Evolutionary conservation across 2,888 invertebrate species (phyloP).

Genomic region (Tuberolachnus salignus): DNA sequence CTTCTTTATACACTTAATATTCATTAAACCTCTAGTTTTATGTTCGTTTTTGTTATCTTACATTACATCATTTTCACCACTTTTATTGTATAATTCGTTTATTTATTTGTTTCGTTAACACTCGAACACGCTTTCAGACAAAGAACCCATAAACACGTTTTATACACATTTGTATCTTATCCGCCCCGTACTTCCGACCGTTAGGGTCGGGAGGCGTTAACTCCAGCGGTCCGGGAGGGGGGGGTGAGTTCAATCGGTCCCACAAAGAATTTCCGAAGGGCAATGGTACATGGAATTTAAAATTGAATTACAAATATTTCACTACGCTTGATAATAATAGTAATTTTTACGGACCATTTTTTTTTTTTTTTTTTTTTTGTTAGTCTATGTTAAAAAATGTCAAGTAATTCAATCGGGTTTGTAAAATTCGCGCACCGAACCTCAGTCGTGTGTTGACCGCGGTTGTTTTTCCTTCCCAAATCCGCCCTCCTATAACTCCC

Average conservation of each 20-base stretch:
- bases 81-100: constrained; percentile 56
- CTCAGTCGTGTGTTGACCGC: too few relatives aligned
- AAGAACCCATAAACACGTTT: constrained; percentile 50
- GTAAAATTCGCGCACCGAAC: too few relatives aligned
- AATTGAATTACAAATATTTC: too few relatives aligned
- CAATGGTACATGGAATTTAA: too few relatives aligned
- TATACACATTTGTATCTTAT: constrained; percentile 1
- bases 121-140: constrained; percentile 43
- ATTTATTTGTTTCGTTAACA: constrained; percentile 53
- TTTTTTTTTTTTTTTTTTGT: too few relatives aligned
- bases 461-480: too few relatives aligned
- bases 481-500: too few relatives aligned
- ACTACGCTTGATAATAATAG: too few relatives aligned
- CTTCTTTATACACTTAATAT: constrained; percentile 41
- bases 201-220: background rate
- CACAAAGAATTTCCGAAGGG: background rate
- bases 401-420: too few relatives aligned
- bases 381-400: too few relatives aligned
- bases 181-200: constrained; percentile 27
- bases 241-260: background rate
- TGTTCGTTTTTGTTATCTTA: constrained; percentile 47
- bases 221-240: background rate
- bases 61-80: constrained; percentile 44
- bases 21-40: constrained; percentile 54
- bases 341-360: too few relatives aligned